phyloP scores from a whole-genome alignment of 2,113 vertebrate genomes.

The Rallus limicola region DNA sequence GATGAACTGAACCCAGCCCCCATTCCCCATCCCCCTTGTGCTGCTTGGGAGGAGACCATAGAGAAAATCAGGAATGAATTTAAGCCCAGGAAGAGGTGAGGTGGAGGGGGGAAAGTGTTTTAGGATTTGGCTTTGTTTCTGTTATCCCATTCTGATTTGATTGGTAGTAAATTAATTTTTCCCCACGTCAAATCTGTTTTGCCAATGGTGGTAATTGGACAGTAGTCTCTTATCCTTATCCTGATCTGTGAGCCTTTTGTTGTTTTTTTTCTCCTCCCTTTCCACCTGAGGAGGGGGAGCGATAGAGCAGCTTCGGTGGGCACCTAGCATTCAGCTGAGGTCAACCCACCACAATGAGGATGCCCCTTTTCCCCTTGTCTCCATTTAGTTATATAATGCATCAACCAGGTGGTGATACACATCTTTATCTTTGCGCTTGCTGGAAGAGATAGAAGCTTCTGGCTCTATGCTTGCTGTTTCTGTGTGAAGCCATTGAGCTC shows the following conservation, averaged over 20 bases:
- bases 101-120: neutral
- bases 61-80: neutral
- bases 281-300: neutral
- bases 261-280: neutral
- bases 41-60: rapidly evolving
- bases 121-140: neutral
- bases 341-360: neutral
- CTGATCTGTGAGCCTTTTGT: rapidly evolving
- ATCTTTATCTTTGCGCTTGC: neutral
- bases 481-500: neutral
- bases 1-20: neutral
- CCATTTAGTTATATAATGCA: neutral
- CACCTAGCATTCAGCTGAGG: rapidly evolving
- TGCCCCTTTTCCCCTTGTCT: neutral
- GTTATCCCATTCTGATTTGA: neutral
- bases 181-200: neutral
- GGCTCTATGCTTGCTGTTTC: neutral
- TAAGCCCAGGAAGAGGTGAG: neutral
- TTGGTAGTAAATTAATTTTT: neutral
- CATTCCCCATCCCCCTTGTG: neutral
- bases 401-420: neutral
- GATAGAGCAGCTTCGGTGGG: neutral
- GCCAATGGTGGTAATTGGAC: neutral
- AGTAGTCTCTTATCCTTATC: neutral
- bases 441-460: neutral